Conservation (phyloP, 53 echinoderm and acorn worm genomes). For the Mesocentrotus franciscanus region DNA sequence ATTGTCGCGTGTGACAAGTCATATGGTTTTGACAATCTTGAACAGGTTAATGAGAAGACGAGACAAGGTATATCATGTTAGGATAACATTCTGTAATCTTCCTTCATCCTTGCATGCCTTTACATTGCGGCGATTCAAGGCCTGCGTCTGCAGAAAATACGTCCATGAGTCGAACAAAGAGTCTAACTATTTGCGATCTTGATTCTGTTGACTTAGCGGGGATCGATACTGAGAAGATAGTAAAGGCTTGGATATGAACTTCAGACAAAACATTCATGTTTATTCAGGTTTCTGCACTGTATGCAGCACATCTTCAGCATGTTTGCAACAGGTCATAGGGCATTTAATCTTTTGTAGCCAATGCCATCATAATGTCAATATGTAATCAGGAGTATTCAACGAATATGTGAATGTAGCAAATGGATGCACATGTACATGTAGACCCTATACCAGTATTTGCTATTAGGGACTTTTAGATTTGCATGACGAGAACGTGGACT, state of each 20-base stretch:
- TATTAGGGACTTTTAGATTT: too few species aligned
- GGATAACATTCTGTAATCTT: not conserved
- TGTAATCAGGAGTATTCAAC: not conserved
- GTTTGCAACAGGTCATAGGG: not conserved
- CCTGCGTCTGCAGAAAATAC: not conserved
- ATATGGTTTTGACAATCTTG: not conserved
- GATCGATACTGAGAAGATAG: not conserved
- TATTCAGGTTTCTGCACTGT: not conserved
- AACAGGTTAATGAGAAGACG: not conserved
- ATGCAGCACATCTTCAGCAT: not conserved
- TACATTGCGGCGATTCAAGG: not conserved
- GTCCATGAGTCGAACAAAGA: not conserved
- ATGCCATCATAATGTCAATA: conserved; percentile 5
- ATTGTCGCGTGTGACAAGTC: not conserved
- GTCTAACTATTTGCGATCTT: not conserved
- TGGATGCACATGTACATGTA: not conserved
- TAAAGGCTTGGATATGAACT: not conserved
- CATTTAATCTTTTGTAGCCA: not conserved
- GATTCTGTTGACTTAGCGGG: not conserved
- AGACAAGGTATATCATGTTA: not conserved
- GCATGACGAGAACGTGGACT: too few species aligned
- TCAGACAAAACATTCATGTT: conserved; percentile 1
- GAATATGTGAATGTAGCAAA: not conserved
- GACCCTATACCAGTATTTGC: too few species aligned
- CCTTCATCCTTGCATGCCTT: not conserved